Conservation (phyloP, 2,113 vertebrate genomes). For the Leucopsar rothschildi region DNA sequence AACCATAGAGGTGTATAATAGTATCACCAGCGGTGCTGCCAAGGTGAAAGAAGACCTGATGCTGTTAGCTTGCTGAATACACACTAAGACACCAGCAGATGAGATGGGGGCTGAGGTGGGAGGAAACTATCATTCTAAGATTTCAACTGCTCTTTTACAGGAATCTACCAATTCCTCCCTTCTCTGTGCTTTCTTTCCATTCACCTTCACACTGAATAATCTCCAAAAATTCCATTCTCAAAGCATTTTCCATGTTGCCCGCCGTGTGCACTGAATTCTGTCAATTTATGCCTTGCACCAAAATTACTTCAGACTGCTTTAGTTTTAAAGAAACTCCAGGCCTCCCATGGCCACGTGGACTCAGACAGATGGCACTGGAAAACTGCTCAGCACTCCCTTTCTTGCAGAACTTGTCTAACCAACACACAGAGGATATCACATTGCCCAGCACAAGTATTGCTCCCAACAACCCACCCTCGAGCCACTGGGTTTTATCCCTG, state of each 20-base stretch:
- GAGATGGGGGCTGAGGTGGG: background rate
- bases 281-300: background rate
- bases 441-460: background rate
- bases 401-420: background rate
- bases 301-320: background rate
- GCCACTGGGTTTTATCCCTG: background rate
- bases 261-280: background rate
- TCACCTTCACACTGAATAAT: background rate
- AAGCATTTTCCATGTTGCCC: background rate
- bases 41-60: constrained; percentile 5
- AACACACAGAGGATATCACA: background rate
- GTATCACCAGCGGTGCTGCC: background rate
- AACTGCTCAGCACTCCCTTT: background rate
- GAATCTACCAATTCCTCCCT: background rate
- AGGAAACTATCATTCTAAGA: background rate
- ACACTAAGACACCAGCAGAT: background rate
- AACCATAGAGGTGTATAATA: background rate
- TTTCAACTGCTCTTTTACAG: background rate
- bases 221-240: background rate
- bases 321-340: background rate
- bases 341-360: background rate
- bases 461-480: fast-evolving
- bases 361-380: background rate
- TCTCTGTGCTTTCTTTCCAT: background rate
- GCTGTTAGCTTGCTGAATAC: background rate